Evolutionary conservation across 2,888 invertebrate genomes (phyloP), one percentile per base, ranked within the genome.

Genomic region (Neoitamus cyanurus): DNA sequence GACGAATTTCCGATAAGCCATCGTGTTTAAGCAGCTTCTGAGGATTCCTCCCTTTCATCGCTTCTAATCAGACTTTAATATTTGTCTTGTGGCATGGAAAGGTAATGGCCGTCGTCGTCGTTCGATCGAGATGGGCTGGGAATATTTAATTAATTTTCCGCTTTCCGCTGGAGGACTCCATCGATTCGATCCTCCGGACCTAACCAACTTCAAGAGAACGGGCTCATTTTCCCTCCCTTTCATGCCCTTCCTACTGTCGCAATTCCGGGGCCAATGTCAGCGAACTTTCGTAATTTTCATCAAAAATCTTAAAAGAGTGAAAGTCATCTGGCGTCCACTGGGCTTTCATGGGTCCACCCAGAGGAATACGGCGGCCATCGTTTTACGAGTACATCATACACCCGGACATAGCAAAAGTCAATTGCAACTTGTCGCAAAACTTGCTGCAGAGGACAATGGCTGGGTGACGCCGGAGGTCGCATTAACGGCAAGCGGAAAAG

Each of bases 371-470:
- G 13, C 2, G 58, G 58, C 9, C 58, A 15, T 42, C n/a, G 20
- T 20, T n/a, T n/a, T n/a, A n/a, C n/a, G n/a, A 25, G 58, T 6
- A 58, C 77, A 48, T 46, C 37, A 46, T 46, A 46, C 30, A 15
- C 11, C 28, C 30, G 6, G 13, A 2, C 2, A 11, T 13, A 46
- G 28, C 25, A 37, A 77, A 77, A 46, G 5, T 77, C 46, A 46
- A 77, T 77, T 77, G 77, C 13, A 77, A 77, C 30, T 77, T 77
- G 77, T 46, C 46, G 11, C 28, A 46, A 30, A 77, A 37, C 37
- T 46, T 77, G 46, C 28, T 77, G n/a, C 28, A 46, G 30, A 48
- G n/a, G 31, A 58, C 34, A 80, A 58, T 58, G 58, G 58, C 58
- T 58, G 48, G 48, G 1, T 48, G 48, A 20, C n/a, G 48, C 30